Evolutionary conservation across 2,888 invertebrate genomes (phyloP).

Genomic region (Cylloceria caligata): DNA sequence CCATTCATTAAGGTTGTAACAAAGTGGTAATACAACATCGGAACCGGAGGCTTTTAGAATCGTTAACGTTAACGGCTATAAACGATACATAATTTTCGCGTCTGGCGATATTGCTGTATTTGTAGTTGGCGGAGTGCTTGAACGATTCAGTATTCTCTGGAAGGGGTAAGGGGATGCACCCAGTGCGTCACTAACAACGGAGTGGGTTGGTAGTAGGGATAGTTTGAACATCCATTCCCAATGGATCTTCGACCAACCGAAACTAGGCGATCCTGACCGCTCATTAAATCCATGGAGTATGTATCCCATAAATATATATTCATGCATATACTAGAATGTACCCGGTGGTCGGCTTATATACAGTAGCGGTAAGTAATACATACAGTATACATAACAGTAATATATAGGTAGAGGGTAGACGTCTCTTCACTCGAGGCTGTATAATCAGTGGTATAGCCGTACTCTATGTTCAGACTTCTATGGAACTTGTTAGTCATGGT

Average conservation of each 20-base stretch:
- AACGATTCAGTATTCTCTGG: constrained; percentile 62
- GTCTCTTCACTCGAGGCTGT: constrained; percentile 57
- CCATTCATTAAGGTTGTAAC: background rate
- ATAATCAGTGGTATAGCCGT: constrained; percentile 58
- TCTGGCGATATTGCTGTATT: constrained; percentile 60
- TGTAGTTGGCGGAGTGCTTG: constrained; percentile 43
- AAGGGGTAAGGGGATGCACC: constrained; percentile 54
- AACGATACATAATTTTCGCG: constrained; percentile 61
- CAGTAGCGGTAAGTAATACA: background rate
- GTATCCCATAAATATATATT: constrained; percentile 5
- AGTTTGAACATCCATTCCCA: constrained; percentile 35
- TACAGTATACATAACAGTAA: constrained; percentile 7
- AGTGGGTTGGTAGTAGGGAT: constrained; percentile 21
- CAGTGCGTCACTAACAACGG: constrained; percentile 31
- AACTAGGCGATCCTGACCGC: constrained; percentile 46
- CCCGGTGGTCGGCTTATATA: background rate
- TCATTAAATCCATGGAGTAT: constrained; percentile 50
- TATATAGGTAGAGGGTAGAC: constrained; percentile 36
- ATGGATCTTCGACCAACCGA: constrained; percentile 55
- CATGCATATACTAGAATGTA: constrained; percentile 19
- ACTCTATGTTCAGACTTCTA: constrained; percentile 62
- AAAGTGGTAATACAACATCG: background rate
- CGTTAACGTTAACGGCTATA: constrained; percentile 14
- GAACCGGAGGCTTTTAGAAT: background rate
- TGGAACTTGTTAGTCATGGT: constrained; percentile 64